Conservation (phyloP, 2,888 invertebrate genomes). For the Aphodius sticticus region DNA sequence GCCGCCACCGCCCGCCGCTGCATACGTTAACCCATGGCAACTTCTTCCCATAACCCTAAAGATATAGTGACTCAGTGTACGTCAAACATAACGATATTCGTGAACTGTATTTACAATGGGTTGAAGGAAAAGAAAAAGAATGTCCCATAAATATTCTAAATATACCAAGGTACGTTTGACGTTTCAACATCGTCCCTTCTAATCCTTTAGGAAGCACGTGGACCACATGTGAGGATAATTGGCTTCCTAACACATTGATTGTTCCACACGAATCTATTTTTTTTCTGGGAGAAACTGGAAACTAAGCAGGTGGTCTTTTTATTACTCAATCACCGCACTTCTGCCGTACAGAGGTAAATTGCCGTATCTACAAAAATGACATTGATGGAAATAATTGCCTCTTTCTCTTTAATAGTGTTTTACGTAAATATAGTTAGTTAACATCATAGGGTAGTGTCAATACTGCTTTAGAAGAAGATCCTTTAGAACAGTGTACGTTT, state of each 20-base stretch:
- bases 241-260: constrained; percentile 16
- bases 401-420: too few relatives aligned
- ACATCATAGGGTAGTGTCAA: too few relatives aligned
- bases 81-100: too few relatives aligned
- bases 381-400: background rate
- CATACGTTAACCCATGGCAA: too few relatives aligned
- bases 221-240: constrained; percentile 8
- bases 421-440: too few relatives aligned
- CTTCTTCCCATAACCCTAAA: too few relatives aligned
- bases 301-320: constrained; percentile 21
- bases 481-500: too few relatives aligned
- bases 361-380: background rate
- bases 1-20: too few relatives aligned
- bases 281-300: constrained; percentile 25
- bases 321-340: background rate
- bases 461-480: too few relatives aligned
- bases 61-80: too few relatives aligned
- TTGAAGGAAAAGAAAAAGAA: background rate
- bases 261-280: constrained; percentile 6
- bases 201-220: background rate
- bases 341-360: too few relatives aligned
- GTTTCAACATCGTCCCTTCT: background rate
- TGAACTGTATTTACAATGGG: too few relatives aligned
- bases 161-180: background rate
- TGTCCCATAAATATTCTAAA: background rate